A percentile compares a stretch with the other conserved stretches of the same genome.
phyloP scores from a whole-genome alignment of 1,140 invertebrate genomes.

The Drosophila pseudoobscura region DNA sequence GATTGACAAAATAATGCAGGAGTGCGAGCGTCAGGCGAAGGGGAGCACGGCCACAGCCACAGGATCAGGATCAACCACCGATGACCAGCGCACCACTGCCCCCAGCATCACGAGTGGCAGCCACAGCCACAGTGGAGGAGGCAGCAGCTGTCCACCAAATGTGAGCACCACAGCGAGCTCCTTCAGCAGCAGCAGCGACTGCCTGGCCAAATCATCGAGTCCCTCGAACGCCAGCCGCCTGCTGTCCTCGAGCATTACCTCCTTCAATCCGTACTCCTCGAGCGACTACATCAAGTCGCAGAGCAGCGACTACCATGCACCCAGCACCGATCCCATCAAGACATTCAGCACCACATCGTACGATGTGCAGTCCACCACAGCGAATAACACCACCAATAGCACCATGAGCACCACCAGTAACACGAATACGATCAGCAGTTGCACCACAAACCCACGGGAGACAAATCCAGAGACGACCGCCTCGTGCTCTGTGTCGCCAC shows the following conservation, averaged over 20 bases:
- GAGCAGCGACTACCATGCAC: slow-evolving; percentile 81
- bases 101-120: slow-evolving; percentile 64
- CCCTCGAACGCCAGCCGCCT: slow-evolving; percentile 63
- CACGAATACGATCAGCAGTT: slow-evolving; percentile 55
- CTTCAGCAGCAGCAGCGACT: slow-evolving; percentile 80
- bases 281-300: slow-evolving; percentile 82
- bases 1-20: slow-evolving; percentile 82
- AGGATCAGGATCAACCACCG: slow-evolving; percentile 31
- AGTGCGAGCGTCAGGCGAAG: slow-evolving; percentile 75
- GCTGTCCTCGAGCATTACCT: slow-evolving; percentile 81
- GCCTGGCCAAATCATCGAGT: slow-evolving; percentile 79
- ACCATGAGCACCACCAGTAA: slow-evolving; percentile 54
- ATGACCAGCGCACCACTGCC: slow-evolving; percentile 71
- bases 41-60: slow-evolving; percentile 18
- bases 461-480: slow-evolving; percentile 33
- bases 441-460: slow-evolving; percentile 41
- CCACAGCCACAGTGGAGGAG: slow-evolving; percentile 7
- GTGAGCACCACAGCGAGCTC: slow-evolving; percentile 74
- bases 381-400: slow-evolving; percentile 59
- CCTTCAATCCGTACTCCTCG: slow-evolving; percentile 81
- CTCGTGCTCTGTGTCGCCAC: slow-evolving; percentile 38
- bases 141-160: slow-evolving; percentile 41
- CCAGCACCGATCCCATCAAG: slow-evolving; percentile 83
- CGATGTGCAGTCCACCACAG: slow-evolving; percentile 69
- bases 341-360: slow-evolving; percentile 83